Base-by-base conservation (phyloP, 2,113 vertebrate genomes). In the Phaethon lepturus region DNA sequence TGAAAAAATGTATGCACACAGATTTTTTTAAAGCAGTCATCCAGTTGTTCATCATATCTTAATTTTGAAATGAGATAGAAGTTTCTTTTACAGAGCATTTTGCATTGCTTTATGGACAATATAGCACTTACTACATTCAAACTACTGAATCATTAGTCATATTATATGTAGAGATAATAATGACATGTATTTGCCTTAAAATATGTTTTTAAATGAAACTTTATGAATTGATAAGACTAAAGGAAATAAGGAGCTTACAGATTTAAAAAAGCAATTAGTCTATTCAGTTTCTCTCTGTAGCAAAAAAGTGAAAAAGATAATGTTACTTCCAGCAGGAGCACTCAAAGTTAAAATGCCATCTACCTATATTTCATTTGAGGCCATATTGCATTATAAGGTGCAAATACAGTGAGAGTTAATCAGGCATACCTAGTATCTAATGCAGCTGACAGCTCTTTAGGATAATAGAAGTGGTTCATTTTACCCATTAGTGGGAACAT, bases 401-500 rank as follows among this genome's bases (percentile, higher is more conserved):
- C 79, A 97, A 97, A 98, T 93, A 71, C 77, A 85, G 89, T 78
- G 81, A 95, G 91, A 91, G 90, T 94, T 97, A 97, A 97, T 96
- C 94, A 98, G 95, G 64, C 93, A 83, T 88, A 89, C 81, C 92
- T 96, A 93, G 97, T 97, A 97, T 92, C 58, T 90, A 91, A 86
- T 71, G 73, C 96, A 98, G 97, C 95, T 98, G 96, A 98, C 82
- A 96, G 78, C 88, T 74, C 84, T 88, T 74, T 91, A 95, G 96
- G 90, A 96, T 72, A 75, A 78, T 86, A 95, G 86, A 97, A 98
- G 95, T 95, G 88, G 90, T 84, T 98, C 96, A 95, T 97, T 98
- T 98, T 95, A 90, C 85, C 82, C 93, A 91, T 84, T 98, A 98
- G 95, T 96, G 76, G 83, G 94, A 97, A 95, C 90, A 98, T 97